Percentiles rank a stretch among this genome's conserved stretches.
phyloP scores from a whole-genome alignment of 2,888 invertebrate species.

The Prionchulus punctatus region DNA sequence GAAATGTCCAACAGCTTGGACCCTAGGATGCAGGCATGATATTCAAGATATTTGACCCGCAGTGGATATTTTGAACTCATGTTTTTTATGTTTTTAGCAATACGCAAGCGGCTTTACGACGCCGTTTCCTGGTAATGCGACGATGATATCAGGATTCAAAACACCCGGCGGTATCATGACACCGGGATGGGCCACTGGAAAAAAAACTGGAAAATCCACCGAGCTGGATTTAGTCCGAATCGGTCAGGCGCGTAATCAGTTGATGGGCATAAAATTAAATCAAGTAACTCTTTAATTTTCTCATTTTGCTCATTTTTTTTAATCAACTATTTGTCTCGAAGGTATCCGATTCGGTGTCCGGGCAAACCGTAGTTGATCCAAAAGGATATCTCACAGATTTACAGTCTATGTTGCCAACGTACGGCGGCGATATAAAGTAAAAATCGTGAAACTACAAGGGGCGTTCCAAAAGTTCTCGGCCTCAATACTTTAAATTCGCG shows the following conservation, averaged over 20 bases:
- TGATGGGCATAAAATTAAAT: constrained; percentile 96
- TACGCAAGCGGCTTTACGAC: constrained; percentile 39
- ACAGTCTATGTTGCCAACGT: constrained; percentile 96
- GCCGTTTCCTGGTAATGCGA: constrained; percentile 22
- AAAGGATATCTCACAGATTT: constrained; percentile 98
- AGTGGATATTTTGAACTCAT: neutral
- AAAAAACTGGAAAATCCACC: constrained; percentile 19
- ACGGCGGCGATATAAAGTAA: constrained; percentile 56
- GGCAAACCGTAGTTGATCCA: constrained; percentile 97
- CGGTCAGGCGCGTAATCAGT: constrained; percentile 90
- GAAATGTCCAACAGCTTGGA: constrained; percentile 56
- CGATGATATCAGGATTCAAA: constrained; percentile 18
- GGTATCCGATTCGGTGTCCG: constrained; percentile 86
- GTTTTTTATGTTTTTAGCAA: constrained; percentile 15
- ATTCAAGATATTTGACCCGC: constrained; percentile 14
- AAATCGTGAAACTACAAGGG: constrained; percentile 16
- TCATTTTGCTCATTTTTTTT: neutral
- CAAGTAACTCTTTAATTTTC: constrained; percentile 41
- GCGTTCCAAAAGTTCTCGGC: too few relatives aligned
- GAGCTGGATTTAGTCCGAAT: constrained; percentile 95
- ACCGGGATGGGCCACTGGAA: constrained; percentile 55
- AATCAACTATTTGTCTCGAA: neutral
- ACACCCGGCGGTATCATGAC: constrained; percentile 50
- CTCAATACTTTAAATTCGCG: too few relatives aligned
- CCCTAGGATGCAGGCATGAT: constrained; percentile 39